A percentile compares a stretch with the other conserved stretches of the same genome.
phyloP scores from a whole-genome alignment of 2,113 vertebrate species.

The Ptychochromis oligacanthus region DNA sequence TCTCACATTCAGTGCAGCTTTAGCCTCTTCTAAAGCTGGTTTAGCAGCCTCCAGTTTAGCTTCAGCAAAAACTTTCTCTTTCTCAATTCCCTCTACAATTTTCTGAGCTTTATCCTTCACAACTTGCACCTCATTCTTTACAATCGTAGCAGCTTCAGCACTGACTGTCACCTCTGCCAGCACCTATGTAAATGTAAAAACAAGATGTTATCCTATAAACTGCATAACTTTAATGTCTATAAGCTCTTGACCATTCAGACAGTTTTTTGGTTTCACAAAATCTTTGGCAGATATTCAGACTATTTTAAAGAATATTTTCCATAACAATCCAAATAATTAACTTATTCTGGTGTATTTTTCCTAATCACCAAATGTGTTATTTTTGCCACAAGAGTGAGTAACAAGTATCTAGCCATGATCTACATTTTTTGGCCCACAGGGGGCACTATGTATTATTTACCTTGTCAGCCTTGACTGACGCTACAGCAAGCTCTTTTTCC shows the following conservation, averaged over 20 bases:
- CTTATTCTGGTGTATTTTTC: neutral
- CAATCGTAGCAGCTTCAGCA: slow-evolving; percentile 84
- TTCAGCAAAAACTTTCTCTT: slow-evolving; percentile 85
- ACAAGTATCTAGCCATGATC: neutral
- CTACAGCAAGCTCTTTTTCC: slow-evolving; percentile 86
- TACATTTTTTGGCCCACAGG: neutral
- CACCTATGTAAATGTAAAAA: slow-evolving; percentile 65
- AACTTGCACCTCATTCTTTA: slow-evolving; percentile 86
- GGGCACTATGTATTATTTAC: slow-evolving; percentile 42
- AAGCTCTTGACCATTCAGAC: neutral
- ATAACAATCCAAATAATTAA: neutral
- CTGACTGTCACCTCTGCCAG: slow-evolving; percentile 85
- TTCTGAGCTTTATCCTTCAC: slow-evolving; percentile 88
- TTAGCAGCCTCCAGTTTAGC: slow-evolving; percentile 84
- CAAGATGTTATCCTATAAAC: neutral
- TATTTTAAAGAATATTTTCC: neutral
- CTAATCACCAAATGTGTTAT: neutral
- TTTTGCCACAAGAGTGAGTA: neutral
- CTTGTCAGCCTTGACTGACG: slow-evolving; percentile 86
- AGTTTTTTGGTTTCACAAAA: neutral
- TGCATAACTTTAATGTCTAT: neutral
- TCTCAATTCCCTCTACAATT: slow-evolving; percentile 86
- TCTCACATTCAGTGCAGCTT: slow-evolving; percentile 85
- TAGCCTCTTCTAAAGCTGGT: slow-evolving; percentile 84
- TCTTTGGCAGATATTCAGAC: neutral